Conservation (phyloP, 2,888 invertebrate species). For the Druceiella hillmani region DNA sequence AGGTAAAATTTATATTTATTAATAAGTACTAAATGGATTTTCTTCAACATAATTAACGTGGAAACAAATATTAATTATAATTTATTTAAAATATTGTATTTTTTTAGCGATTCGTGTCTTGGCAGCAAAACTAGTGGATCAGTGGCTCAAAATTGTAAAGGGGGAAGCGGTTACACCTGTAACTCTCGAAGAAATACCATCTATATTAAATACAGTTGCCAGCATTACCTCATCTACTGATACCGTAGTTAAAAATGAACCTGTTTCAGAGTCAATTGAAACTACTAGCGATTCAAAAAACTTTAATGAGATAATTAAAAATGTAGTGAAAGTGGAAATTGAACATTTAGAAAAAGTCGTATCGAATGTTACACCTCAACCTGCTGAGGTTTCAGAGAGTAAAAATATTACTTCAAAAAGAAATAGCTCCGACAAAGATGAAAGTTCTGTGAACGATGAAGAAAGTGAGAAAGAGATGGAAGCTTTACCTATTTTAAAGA, state of each 20-base stretch:
- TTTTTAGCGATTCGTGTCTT: slow-evolving; percentile 68
- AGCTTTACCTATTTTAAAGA: slow-evolving; percentile 49
- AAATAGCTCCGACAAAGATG: slow-evolving; percentile 12
- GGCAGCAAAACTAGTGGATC: slow-evolving; percentile 78
- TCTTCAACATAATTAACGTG: slow-evolving; percentile 1
- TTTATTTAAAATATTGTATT: slow-evolving; percentile 17
- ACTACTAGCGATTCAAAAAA: slow-evolving; percentile 18
- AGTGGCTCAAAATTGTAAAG: slow-evolving; percentile 87
- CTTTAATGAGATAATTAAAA: slow-evolving; percentile 15
- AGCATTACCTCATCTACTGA: neutral
- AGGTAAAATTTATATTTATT: slow-evolving; percentile 54
- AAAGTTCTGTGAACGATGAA: slow-evolving; percentile 25
- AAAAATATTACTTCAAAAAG: too few species aligned
- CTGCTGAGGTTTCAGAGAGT: too few species aligned
- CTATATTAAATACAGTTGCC: slow-evolving; percentile 32
- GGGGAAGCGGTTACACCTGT: slow-evolving; percentile 57
- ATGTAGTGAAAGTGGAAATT: slow-evolving; percentile 5
- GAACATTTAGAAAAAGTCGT: too few species aligned
- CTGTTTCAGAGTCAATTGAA: neutral
- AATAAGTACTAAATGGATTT: too few species aligned
- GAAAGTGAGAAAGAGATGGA: slow-evolving; percentile 33
- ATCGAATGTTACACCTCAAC: too few species aligned
- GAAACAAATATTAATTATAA: too few species aligned
- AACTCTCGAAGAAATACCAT: slow-evolving; percentile 36
- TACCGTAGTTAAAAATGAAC: neutral